These are phyloP conservation scores for Cistogaster globosa DNA, from an alignment of 2,888 invertebrate species.

Conservation along the genomic window DNA sequence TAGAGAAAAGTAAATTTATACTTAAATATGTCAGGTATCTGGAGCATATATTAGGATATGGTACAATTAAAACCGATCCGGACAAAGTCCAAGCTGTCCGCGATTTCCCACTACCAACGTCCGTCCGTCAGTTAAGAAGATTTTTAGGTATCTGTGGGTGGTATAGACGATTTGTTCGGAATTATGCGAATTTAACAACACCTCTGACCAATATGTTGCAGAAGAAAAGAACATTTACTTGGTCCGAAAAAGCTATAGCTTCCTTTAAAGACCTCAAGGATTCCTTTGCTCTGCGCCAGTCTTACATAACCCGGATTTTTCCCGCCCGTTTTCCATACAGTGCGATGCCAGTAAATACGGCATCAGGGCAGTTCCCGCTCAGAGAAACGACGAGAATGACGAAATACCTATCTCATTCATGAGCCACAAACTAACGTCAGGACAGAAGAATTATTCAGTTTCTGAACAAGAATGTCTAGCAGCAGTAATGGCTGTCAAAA, in stretches of 20 bases:
- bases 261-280: slow-evolving; percentile 8
- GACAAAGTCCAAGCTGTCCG: slow-evolving; percentile 43
- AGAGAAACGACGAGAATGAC: background rate
- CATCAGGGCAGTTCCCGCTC: slow-evolving; percentile 9
- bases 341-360: slow-evolving; percentile 22
- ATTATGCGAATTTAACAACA: too few species aligned
- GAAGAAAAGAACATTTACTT: background rate
- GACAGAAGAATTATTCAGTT: slow-evolving; percentile 4
- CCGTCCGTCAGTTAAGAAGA: slow-evolving; percentile 41
- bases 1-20: slow-evolving; percentile 12
- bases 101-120: slow-evolving; percentile 33
- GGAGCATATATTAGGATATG: background rate
- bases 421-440: background rate
- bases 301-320: slow-evolving; percentile 19
- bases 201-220: too few species aligned
- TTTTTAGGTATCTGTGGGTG: slow-evolving; percentile 32
- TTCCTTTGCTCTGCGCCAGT: slow-evolving; percentile 11
- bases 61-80: slow-evolving; percentile 41
- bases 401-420: slow-evolving; percentile 5
- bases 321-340: slow-evolving; percentile 17
- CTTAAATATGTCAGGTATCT: background rate
- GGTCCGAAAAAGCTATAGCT: background rate
- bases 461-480: slow-evolving; percentile 30
- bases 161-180: too few species aligned
- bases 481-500: slow-evolving; percentile 11